phyloP scores from a whole-genome alignment of 1,140 invertebrate genomes.

The Tetraneura akinire region DNA sequence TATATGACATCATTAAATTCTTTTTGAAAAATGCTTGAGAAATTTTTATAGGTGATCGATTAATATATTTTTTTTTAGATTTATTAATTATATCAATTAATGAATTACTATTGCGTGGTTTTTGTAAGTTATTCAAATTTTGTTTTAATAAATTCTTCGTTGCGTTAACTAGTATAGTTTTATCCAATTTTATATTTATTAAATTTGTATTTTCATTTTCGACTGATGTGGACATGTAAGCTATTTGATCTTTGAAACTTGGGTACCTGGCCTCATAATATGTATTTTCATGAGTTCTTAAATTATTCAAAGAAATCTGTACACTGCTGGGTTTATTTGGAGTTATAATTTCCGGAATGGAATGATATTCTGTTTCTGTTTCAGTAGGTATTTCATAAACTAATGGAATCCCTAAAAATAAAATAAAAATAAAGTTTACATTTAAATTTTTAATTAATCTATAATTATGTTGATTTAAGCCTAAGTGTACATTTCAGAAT shows the following conservation, averaged over 20 bases:
- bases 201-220: not conserved
- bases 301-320: not conserved
- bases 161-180: too few relatives aligned
- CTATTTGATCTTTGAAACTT: constrained; percentile 3
- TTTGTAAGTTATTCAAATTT: not conserved
- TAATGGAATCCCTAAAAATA: not conserved
- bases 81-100: not conserved
- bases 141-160: constrained; percentile 15
- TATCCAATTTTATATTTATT: not conserved
- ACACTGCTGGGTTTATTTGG: too few relatives aligned
- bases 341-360: constrained; percentile 17
- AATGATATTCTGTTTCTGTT: not conserved
- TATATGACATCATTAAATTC: not conserved
- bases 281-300: constrained; percentile 24
- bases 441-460: too few relatives aligned
- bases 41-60: not conserved
- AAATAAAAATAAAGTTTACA: not conserved
- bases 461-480: too few relatives aligned
- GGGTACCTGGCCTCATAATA: constrained; percentile 23
- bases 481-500: too few relatives aligned
- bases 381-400: not conserved
- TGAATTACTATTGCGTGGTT: not conserved
- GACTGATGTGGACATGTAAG: not conserved
- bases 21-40: constrained; percentile 1
- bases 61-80: not conserved